Evolutionary conservation across 2,797 vertebrate genomes (phyloP).

Genomic region (Poecilia velifera): DNA sequence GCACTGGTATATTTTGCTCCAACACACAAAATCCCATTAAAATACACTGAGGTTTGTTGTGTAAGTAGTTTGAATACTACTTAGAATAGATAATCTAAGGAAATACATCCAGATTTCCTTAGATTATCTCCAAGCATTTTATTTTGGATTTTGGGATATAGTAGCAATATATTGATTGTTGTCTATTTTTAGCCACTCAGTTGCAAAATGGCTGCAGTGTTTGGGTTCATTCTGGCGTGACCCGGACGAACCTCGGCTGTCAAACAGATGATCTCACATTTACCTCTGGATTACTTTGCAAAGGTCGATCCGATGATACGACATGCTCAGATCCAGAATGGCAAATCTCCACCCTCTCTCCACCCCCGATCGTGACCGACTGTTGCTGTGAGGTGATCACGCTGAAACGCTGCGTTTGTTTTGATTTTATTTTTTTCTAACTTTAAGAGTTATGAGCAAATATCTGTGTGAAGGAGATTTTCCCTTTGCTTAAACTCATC

Average conservation of each 20-base stretch:
- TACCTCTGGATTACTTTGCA: not conserved
- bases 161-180: not conserved
- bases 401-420: not conserved
- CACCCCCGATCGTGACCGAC: not conserved
- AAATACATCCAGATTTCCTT: not conserved
- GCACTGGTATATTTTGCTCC: not conserved
- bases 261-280: not conserved
- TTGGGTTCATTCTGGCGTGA: not conserved
- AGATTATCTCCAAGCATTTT: not conserved
- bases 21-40: not conserved
- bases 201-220: not conserved
- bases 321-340: not conserved
- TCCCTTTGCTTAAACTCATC: not conserved
- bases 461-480: not conserved
- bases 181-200: constrained; percentile 6
- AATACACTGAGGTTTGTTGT: not conserved
- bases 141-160: not conserved
- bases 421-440: not conserved
- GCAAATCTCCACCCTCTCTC: not conserved
- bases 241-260: not conserved
- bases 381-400: not conserved
- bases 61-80: not conserved
- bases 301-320: not conserved
- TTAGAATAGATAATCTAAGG: too few relatives aligned
- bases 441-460: not conserved